Percentiles rank a stretch among this genome's conserved stretches.
Evolutionary conservation across 2,888 invertebrate genomes (phyloP).

Genomic region (Campaea margaritaria): DNA sequence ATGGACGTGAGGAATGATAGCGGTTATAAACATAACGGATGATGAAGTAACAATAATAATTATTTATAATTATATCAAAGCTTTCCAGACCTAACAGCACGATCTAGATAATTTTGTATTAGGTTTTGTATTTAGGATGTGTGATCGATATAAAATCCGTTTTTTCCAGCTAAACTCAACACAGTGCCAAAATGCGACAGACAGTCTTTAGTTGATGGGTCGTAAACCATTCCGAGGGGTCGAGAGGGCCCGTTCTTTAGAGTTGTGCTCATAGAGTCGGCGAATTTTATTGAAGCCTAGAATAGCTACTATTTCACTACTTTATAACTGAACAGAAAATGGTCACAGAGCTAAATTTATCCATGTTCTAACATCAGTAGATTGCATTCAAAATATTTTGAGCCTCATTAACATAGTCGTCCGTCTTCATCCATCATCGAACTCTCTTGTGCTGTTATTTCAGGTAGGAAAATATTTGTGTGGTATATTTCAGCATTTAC

Average conservation of each 20-base stretch:
- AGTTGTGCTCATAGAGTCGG: no score
- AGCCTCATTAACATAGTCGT: slow-evolving; percentile 18
- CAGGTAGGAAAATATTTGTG: slow-evolving; percentile 6
- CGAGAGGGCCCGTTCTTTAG: not conserved
- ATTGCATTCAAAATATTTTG: not conserved
- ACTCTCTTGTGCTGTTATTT: slow-evolving; percentile 17
- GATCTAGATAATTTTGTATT: not conserved
- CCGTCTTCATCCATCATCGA: slow-evolving; percentile 28
- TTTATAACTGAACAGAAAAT: no score
- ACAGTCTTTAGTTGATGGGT: slow-evolving; percentile 4
- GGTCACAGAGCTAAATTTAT: no score
- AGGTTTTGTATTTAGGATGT: not conserved
- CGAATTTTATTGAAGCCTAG: no score
- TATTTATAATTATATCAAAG: not conserved
- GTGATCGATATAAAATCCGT: not conserved
- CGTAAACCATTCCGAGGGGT: not conserved
- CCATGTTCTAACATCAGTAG: not conserved
- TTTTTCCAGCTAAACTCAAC: not conserved
- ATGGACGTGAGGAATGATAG: slow-evolving; percentile 25
- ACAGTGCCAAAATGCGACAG: not conserved
- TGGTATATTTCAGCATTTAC: slow-evolving; percentile 16
- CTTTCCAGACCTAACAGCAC: not conserved
- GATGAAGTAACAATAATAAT: not conserved
- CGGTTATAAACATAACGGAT: not conserved
- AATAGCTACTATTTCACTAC: no score